Evolutionary conservation across 2,888 invertebrate species (phyloP).

Genomic region (Heteromyza rotundicornis): DNA sequence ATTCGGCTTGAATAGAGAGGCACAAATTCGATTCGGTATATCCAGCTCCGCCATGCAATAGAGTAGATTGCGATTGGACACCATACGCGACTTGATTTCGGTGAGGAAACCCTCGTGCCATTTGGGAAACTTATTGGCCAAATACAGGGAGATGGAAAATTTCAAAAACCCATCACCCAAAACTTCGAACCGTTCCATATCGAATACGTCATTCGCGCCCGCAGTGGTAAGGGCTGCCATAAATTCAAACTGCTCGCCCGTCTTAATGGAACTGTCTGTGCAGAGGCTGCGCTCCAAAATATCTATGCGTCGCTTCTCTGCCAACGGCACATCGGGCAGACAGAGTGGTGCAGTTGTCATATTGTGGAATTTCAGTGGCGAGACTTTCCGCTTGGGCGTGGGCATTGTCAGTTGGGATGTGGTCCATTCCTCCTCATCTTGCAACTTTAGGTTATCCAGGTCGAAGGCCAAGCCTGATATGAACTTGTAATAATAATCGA

Average conservation of each 20-base stretch:
- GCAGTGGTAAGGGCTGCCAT: constrained; percentile 72
- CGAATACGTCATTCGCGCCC: constrained; percentile 74
- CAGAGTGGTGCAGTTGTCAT: no score
- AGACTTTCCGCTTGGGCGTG: no score
- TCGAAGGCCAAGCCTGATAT: constrained; percentile 51
- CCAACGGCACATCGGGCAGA: constrained; percentile 22
- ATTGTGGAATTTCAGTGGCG: no score
- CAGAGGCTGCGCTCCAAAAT: constrained; percentile 42
- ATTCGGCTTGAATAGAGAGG: constrained; percentile 69
- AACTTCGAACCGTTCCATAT: constrained; percentile 81
- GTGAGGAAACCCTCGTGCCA: constrained; percentile 80
- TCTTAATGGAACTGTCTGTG: constrained; percentile 24
- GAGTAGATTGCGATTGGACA: constrained; percentile 85
- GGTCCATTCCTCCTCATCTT: constrained; percentile 37
- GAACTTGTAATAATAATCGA: constrained; percentile 74
- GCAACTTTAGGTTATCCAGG: constrained; percentile 34
- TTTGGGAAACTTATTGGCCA: constrained; percentile 69
- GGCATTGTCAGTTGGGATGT: constrained; percentile 43
- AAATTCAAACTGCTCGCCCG: constrained; percentile 57
- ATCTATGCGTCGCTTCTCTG: constrained; percentile 31
- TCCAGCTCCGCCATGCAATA: constrained; percentile 68
- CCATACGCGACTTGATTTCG: constrained; percentile 69
- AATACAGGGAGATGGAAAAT: constrained; percentile 72
- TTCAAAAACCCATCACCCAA: constrained; percentile 88
- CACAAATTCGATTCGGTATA: constrained; percentile 44